Percentiles rank a stretch among this genome's conserved stretches.
Evolutionary conservation across 2,113 vertebrate species (phyloP).

Genomic region (Butorides virescens): DNA sequence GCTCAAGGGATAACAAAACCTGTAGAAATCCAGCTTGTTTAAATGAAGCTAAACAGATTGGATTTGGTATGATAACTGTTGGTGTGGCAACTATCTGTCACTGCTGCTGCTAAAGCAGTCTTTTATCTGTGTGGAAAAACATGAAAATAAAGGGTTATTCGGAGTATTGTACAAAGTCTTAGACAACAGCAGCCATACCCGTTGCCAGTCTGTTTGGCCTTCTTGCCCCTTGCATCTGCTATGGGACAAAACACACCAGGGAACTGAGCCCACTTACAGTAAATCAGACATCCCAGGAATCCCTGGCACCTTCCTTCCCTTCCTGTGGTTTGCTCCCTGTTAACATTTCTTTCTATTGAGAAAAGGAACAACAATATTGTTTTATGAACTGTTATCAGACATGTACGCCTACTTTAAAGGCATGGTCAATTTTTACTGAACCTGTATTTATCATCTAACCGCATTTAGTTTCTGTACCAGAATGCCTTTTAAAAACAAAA

Average conservation of each 20-base stretch:
- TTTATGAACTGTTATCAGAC: slow-evolving; percentile 39
- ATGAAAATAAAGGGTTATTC: not conserved
- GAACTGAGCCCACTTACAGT: not conserved
- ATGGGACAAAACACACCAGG: not conserved
- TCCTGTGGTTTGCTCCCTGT: slow-evolving; percentile 1
- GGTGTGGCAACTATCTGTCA: slow-evolving; percentile 55
- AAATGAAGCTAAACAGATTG: slow-evolving; percentile 58
- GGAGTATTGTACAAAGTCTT: not conserved
- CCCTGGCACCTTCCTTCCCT: slow-evolving; percentile 7
- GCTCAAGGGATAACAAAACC: slow-evolving; percentile 52
- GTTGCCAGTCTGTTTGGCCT: not conserved
- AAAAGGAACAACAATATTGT: slow-evolving; percentile 49
- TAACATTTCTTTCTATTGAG: slow-evolving; percentile 27
- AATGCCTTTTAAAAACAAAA: slow-evolving; percentile 7
- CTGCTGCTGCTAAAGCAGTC: not conserved
- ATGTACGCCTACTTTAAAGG: not conserved
- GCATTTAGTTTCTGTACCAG: not conserved
- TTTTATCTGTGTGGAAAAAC: not conserved
- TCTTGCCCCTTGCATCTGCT: not conserved
- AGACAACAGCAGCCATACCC: not conserved
- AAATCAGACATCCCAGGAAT: not conserved
- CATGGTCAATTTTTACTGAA: not conserved
- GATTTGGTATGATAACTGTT: slow-evolving; percentile 57
- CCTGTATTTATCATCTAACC: not conserved
- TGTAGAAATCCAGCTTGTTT: slow-evolving; percentile 57